Conservation (phyloP, 2,113 vertebrate species). For the Platysternon megacephalum region DNA sequence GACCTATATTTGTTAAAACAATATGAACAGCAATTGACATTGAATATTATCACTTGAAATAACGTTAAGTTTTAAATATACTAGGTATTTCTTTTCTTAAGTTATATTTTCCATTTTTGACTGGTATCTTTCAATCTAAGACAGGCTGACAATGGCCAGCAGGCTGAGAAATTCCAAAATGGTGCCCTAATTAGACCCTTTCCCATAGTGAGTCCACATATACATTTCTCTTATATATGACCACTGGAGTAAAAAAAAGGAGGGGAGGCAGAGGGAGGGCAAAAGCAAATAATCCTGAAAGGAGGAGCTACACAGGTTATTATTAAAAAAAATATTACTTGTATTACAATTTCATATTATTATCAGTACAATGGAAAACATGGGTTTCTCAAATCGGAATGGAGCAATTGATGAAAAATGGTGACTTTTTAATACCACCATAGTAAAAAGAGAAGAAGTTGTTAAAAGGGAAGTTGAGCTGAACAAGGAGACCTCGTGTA, state of each 20-base stretch:
- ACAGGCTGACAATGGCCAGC: constrained; percentile 3
- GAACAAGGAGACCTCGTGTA: background rate
- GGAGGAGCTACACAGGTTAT: constrained; percentile 9
- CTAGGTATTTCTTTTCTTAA: background rate
- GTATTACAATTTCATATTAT: background rate
- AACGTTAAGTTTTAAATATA: background rate
- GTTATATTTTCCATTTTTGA: background rate
- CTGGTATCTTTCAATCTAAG: constrained; percentile 21
- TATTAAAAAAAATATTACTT: constrained; percentile 19
- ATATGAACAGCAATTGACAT: background rate
- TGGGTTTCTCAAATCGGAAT: background rate
- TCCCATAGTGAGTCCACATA: constrained; percentile 11
- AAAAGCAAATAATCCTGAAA: constrained; percentile 20
- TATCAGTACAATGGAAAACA: background rate
- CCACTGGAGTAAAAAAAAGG: background rate
- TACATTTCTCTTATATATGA: background rate
- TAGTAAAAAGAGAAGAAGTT: background rate
- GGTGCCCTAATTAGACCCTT: rapidly evolving
- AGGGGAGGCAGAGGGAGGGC: background rate
- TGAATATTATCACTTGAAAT: background rate
- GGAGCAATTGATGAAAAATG: background rate
- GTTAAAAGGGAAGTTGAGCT: constrained; percentile 8
- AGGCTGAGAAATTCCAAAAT: constrained; percentile 16
- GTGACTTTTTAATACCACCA: background rate
- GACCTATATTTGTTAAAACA: background rate